A percentile compares a stretch with the other conserved stretches of the same genome.
Conservation (phyloP, 2,888 invertebrate genomes). For the Caenorhabditis sp. region DNA sequence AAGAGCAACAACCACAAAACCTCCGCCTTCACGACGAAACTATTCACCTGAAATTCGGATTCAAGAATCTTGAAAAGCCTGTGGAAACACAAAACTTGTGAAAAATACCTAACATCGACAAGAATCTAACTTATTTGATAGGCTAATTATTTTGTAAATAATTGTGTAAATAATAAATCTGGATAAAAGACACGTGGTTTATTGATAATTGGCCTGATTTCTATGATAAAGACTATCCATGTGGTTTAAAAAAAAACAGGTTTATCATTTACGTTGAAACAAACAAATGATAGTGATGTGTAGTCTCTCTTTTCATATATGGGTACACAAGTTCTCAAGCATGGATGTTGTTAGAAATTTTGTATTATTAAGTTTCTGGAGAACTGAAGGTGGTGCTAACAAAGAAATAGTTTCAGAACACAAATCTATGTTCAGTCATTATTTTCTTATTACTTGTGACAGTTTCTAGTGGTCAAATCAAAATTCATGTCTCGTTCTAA, state of each 20-base stretch:
- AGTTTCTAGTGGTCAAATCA: too few relatives aligned
- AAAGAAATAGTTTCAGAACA: too few relatives aligned
- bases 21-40: constrained; percentile 37
- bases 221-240: neutral
- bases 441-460: too few relatives aligned
- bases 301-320: too few relatives aligned
- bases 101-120: neutral
- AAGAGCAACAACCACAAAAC: constrained; percentile 5
- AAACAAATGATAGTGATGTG: too few relatives aligned
- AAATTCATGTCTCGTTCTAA: too few relatives aligned
- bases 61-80: constrained; percentile 26
- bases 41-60: constrained; percentile 35
- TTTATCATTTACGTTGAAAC: too few relatives aligned
- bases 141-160: neutral
- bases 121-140: neutral
- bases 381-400: too few relatives aligned
- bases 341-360: too few relatives aligned
- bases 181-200: neutral
- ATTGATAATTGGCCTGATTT: neutral
- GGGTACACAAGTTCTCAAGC: too few relatives aligned
- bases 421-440: too few relatives aligned
- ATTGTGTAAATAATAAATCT: neutral
- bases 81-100: constrained; percentile 3
- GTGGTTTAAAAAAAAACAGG: neutral
- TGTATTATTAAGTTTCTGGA: too few relatives aligned